These are phyloP conservation scores for Spea multiplicata DNA, from an alignment of 2,113 vertebrate species.

Conservation along the genomic window DNA sequence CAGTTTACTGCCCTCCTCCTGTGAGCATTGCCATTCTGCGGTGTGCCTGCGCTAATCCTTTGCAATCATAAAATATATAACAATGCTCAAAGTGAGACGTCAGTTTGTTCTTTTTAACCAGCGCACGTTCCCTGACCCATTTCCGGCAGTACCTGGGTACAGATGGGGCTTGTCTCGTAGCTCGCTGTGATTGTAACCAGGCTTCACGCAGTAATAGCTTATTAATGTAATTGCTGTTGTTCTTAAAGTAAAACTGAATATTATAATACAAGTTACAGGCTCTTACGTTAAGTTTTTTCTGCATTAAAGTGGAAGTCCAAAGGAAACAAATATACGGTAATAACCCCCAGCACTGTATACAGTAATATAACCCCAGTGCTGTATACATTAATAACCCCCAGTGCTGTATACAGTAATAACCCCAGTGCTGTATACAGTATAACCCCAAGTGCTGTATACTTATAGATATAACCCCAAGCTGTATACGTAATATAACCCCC, in stretches of 20 bases:
- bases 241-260: not conserved
- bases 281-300: not conserved
- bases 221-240: not conserved
- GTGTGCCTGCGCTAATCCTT: conserved; percentile 48
- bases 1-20: conserved; percentile 25
- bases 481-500: too few species aligned
- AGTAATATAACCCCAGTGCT: too few species aligned
- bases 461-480: too few species aligned
- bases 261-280: not conserved
- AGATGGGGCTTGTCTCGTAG: not conserved
- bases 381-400: too few species aligned
- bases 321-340: too few species aligned
- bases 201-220: not conserved
- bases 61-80: conserved; percentile 43
- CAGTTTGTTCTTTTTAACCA: conserved; percentile 41
- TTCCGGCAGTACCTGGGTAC: conserved; percentile 7
- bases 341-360: too few species aligned
- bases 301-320: too few species aligned
- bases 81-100: conserved; percentile 29
- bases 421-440: too few species aligned
- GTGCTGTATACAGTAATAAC: too few species aligned
- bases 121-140: conserved; percentile 38
- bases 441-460: too few species aligned
- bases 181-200: not conserved
- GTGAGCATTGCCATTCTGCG: conserved; percentile 33